Conservation (phyloP, 1,140 invertebrate genomes). For the Drosophila bipectinata region DNA sequence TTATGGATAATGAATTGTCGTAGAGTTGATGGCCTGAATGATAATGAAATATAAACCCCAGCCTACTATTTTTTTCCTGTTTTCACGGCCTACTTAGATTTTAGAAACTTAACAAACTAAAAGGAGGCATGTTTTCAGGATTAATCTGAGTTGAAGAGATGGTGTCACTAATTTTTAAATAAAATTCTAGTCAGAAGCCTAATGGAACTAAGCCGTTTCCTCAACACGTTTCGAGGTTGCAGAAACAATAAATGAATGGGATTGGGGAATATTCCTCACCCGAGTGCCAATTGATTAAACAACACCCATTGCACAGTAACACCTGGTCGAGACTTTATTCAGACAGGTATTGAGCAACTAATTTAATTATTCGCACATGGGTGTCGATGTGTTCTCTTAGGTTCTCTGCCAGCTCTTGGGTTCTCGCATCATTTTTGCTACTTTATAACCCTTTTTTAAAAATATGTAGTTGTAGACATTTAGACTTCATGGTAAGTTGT, state of each 20-base stretch:
- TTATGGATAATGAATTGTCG: not conserved
- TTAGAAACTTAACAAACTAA: no score
- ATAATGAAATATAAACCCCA: not conserved
- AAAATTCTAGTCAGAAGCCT: not conserved
- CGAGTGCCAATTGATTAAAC: slow-evolving; percentile 10
- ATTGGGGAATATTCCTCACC: slow-evolving; percentile 3
- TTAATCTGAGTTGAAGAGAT: no score
- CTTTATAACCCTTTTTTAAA: not conserved
- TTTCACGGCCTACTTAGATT: no score
- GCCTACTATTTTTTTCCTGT: not conserved
- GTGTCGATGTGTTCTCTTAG: slow-evolving; percentile 5
- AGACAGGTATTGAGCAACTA: slow-evolving; percentile 32
- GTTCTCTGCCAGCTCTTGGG: slow-evolving; percentile 1
- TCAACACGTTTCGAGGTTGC: not conserved
- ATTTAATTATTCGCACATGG: slow-evolving; percentile 69
- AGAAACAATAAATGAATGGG: not conserved
- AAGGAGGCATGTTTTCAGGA: no score
- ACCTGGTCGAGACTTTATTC: slow-evolving; percentile 26
- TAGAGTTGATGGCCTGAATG: not conserved
- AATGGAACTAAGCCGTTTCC: not conserved
- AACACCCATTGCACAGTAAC: slow-evolving; percentile 19
- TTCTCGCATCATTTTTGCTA: slow-evolving; percentile 14
- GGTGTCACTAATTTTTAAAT: not conserved
- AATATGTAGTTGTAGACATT: slow-evolving; percentile 3
- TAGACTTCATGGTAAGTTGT: slow-evolving; percentile 5